phyloP scores from a whole-genome alignment of 2,888 invertebrate species.

The Brachypterus glaber region DNA sequence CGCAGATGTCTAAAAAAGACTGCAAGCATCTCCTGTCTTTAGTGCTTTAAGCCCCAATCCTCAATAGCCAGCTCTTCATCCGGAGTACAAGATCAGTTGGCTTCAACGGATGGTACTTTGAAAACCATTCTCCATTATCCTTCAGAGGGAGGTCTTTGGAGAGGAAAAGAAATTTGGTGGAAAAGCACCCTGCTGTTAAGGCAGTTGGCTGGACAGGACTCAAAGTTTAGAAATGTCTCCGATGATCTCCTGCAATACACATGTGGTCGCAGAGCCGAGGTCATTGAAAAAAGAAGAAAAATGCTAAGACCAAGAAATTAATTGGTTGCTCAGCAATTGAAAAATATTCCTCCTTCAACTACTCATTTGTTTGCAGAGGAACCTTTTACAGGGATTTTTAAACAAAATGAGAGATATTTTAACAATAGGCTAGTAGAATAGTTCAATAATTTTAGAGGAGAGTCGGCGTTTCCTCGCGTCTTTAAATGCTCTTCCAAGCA shows the following conservation, averaged over 20 bases:
- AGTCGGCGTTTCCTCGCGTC: no score
- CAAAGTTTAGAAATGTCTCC: slow-evolving; percentile 12
- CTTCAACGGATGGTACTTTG: slow-evolving; percentile 9
- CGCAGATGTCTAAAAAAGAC: slow-evolving; percentile 13
- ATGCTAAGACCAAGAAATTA: slow-evolving; percentile 8
- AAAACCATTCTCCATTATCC: slow-evolving; percentile 8
- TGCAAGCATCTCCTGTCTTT: slow-evolving; percentile 18
- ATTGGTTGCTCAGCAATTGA: slow-evolving; percentile 4
- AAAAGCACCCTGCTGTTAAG: slow-evolving; percentile 3
- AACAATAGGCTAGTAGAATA: no score
- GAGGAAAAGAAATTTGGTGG: no score
- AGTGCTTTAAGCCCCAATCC: no score
- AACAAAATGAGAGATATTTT: slow-evolving; percentile 9
- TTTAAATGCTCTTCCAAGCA: no score
- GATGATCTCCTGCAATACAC: slow-evolving; percentile 17
- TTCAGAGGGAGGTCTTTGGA: not conserved
- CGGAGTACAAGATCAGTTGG: slow-evolving; percentile 5
- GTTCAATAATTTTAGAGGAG: no score
- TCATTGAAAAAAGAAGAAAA: slow-evolving; percentile 14
- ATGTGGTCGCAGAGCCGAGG: slow-evolving; percentile 12
- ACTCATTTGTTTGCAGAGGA: slow-evolving; percentile 12
- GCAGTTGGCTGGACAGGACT: slow-evolving; percentile 8
- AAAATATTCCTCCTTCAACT: slow-evolving; percentile 10
- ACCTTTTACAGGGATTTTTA: slow-evolving; percentile 7
- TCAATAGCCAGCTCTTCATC: not conserved